phyloP scores from a whole-genome alignment of 2,797 vertebrate species.

The Sciurus vulgaris region DNA sequence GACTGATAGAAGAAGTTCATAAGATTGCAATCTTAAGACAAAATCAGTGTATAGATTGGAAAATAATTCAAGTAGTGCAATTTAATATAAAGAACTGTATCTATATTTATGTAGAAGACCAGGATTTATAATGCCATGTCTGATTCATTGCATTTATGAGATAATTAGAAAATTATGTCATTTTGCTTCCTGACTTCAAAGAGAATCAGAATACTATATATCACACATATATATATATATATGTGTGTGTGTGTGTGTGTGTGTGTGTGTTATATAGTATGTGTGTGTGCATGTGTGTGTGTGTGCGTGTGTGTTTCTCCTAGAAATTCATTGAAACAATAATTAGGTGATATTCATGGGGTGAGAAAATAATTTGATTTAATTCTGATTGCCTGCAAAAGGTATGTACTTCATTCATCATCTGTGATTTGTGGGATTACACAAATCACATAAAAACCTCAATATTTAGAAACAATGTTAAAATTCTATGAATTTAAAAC shows the following conservation, averaged over 20 bases:
- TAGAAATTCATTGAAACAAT: constrained; percentile 23
- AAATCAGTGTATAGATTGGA: not conserved
- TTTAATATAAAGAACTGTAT: constrained; percentile 4
- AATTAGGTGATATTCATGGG: not conserved
- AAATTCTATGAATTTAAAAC: constrained; percentile 39
- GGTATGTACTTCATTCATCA: not conserved
- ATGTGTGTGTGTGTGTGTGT: rapidly evolving
- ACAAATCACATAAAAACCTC: not conserved
- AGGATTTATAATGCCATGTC: not conserved
- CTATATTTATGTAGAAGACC: constrained; percentile 12
- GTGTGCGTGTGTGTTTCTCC: not conserved
- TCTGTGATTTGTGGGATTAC: not conserved
- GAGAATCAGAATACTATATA: not conserved
- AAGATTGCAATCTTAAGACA: constrained; percentile 65
- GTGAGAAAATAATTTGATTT: constrained; percentile 56
- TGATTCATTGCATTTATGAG: not conserved
- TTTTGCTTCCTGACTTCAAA: constrained; percentile 49
- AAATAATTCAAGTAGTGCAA: constrained; percentile 68
- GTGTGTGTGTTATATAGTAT: no score
- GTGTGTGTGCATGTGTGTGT: not conserved
- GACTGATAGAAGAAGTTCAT: constrained; percentile 75
- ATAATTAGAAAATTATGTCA: not conserved
- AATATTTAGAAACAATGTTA: constrained; percentile 40
- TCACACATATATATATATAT: no score
- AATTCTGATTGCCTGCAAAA: constrained; percentile 19